Evolutionary conservation across 2,888 invertebrate species (phyloP), one percentile per base, ranked within the genome.

Genomic region (Leptarthrus brevirostris): DNA sequence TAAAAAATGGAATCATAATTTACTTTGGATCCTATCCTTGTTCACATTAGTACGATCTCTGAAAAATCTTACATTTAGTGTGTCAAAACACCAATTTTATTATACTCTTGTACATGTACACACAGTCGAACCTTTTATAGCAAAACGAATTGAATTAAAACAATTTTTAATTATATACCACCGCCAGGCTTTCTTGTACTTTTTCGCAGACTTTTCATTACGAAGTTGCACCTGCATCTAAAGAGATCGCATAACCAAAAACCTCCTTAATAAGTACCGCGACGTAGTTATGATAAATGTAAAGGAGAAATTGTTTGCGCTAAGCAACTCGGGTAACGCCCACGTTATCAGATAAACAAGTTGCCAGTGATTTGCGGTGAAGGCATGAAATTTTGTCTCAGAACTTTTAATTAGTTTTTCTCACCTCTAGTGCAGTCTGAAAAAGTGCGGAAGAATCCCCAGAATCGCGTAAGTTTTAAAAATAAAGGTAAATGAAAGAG

Each of bases 381-480:
- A 75, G 61, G 61, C 53, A 54, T 75, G 81, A 81, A 80, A 79
- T 79, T 79, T 80, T 82, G 83, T 84, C 83, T 82, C 83, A 81
- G 80, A 84, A 84, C 83, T 84, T 84, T 84, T 84, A 84, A 84
- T 84, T 84, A 83, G 83, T 84, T 84, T 84, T 83, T 82, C 69
- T 69, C 52, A 69, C 69, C 69, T 69, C 69, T 49, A 52, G 69
- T 69, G 52, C 34, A 69, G 18, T 30, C 22, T 12, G 18, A 52
- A 16, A 22, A 22, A 22, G 10, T n/a, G 20, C 3, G 34, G 30
- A 30, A 34, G 40, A 24, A 14, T 52, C 20, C 34, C 36, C 30
- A 52, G 52, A 49, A 34, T 52, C 1, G 52, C 34, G 22, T 18
- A 24, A 16, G 5, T 47, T 47, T 44, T n/a, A 40, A 64, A 44